Evolutionary conservation across 2,113 vertebrate genomes (phyloP), one percentile per base, ranked within the genome.

Genomic region (Egretta garzetta): DNA sequence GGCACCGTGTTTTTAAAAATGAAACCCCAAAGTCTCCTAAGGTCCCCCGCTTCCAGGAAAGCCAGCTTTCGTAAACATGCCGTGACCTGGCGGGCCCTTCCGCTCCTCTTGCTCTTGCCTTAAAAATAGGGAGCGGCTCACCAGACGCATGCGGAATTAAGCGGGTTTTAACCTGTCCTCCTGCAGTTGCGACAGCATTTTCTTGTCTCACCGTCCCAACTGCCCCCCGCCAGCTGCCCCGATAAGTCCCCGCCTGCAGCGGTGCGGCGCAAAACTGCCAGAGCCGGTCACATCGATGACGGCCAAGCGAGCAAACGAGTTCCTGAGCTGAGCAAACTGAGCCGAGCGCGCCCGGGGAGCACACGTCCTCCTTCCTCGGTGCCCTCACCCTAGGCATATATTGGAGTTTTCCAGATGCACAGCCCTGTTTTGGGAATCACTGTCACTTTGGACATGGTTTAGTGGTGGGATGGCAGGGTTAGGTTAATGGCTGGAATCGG

Each of bases 321-420:
- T 50, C n/a, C 39, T 0, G 1, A 43, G 49, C 49, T 33, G 35
- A 74, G 30, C 10, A 49, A 73, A 62, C 17, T 26, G 32, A 26
- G n/a, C 30, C 41, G 4, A 43, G 27, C 49, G 30, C n/a, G 21
- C 45, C n/a, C 10, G 19, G 14, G 8, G 39, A 28, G 28, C 5
- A 45, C 28, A 19, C 0, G 1, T 12, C 45, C 33, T 17, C 21
- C 18, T 35, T 39, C 56, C 58, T n/a, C 5, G 1, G 24, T 28
- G 33, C 26, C n/a, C 43, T 66, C 27, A 39, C 0, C 0, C 30
- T 35, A 21, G 1, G 8, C 5, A 26, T 9, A 3, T 13, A 8
- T 37, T n/a, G 10, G 33, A 45, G 20, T 72, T 66, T 67, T 55
- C 59, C 39, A 28, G 28, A 23, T 26, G 59, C 27, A 9, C 30